Conservation (phyloP, 2,113 vertebrate species). For the Lasiurus cinereus region DNA sequence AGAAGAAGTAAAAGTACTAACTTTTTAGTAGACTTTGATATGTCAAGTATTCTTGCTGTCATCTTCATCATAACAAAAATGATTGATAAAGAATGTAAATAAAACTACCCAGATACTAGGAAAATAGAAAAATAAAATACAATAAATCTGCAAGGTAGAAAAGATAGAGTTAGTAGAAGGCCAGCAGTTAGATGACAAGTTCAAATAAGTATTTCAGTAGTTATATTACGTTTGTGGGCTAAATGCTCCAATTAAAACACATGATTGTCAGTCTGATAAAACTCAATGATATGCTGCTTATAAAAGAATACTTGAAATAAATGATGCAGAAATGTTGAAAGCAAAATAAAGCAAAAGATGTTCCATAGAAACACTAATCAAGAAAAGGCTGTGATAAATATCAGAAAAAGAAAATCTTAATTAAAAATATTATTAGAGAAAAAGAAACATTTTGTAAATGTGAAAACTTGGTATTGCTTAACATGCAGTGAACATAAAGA, state of each 20-base stretch:
- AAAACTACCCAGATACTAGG: not conserved
- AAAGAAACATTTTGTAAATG: not conserved
- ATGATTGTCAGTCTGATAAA: not conserved
- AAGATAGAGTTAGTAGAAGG: not conserved
- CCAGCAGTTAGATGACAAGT: not conserved
- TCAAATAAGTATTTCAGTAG: not conserved
- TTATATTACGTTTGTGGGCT: not conserved
- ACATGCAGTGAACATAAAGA: too few relatives aligned
- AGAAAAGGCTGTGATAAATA: not conserved
- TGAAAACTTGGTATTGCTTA: not conserved
- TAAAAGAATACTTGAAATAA: not conserved
- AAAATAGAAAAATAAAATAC: not conserved
- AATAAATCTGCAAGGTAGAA: not conserved
- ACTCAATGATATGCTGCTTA: not conserved
- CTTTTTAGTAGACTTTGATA: not conserved
- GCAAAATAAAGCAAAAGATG: not conserved
- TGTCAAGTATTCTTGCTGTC: not conserved
- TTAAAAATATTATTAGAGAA: not conserved
- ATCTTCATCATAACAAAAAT: not conserved
- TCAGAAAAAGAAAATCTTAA: not conserved
- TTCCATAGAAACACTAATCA: not conserved
- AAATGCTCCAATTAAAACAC: not conserved
- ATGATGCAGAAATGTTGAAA: not conserved
- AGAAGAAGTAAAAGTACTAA: not conserved
- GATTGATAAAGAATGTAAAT: not conserved